These are phyloP conservation scores for Enteromius trimaculatus DNA, from an alignment of 2,797 vertebrate species.

Conservation along the genomic window DNA sequence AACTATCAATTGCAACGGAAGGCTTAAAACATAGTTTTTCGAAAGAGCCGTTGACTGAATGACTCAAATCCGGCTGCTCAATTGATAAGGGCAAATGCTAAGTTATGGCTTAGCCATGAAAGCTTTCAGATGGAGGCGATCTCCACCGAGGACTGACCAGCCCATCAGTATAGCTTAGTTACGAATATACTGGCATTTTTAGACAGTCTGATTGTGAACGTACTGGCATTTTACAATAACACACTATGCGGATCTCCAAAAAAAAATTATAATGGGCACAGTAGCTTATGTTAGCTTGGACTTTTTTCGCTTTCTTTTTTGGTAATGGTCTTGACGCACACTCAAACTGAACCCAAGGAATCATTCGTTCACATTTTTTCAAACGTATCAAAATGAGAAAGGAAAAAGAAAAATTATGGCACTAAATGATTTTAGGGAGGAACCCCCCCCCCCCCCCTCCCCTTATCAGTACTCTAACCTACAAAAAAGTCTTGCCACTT, in stretches of 20 bases:
- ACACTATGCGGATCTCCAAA: slow-evolving; percentile 72
- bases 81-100: slow-evolving; percentile 20
- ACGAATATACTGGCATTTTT: slow-evolving; percentile 58
- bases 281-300: slow-evolving; percentile 31
- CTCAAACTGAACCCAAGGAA: slow-evolving; percentile 19
- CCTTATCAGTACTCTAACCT: neutral
- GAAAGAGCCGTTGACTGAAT: slow-evolving; percentile 32
- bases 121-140: neutral
- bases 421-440: slow-evolving; percentile 44
- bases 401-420: slow-evolving; percentile 50
- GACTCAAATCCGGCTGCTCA: neutral
- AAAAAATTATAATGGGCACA: slow-evolving; percentile 18
- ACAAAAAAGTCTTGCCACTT: slow-evolving; percentile 38
- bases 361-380: slow-evolving; percentile 49
- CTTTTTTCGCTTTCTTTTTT: slow-evolving; percentile 18
- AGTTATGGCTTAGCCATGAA: slow-evolving; percentile 21
- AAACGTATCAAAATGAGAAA: slow-evolving; percentile 40
- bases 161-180: slow-evolving; percentile 17
- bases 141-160: slow-evolving; percentile 16
- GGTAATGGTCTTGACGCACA: slow-evolving; percentile 45
- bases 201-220: slow-evolving; percentile 68
- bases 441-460: neutral
- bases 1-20: neutral
- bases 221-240: slow-evolving; percentile 76
- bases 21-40: neutral